Evolutionary conservation across 1,140 invertebrate genomes (phyloP).

Genomic region (Listronotus oregonensis): DNA sequence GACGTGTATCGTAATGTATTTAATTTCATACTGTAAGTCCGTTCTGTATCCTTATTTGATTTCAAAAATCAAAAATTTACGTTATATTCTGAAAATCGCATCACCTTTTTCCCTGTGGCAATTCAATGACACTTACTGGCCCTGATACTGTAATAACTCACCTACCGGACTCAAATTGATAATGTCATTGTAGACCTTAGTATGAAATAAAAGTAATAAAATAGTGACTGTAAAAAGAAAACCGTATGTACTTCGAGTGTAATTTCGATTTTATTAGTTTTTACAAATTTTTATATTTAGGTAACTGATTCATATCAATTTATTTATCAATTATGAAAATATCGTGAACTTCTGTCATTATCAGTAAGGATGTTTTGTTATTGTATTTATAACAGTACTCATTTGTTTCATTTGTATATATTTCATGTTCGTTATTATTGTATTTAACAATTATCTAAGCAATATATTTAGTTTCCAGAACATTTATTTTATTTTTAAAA

Average conservation of each 20-base stretch:
- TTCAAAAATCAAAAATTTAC: no score
- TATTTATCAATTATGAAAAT: slow-evolving; percentile 51
- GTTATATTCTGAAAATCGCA: no score
- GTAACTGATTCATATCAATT: slow-evolving; percentile 55
- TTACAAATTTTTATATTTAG: slow-evolving; percentile 39
- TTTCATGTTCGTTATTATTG: slow-evolving; percentile 34
- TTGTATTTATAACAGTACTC: slow-evolving; percentile 36
- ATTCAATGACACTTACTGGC: no score
- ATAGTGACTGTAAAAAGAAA: no score
- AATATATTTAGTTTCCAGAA: slow-evolving; percentile 48
- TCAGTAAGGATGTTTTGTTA: slow-evolving; percentile 45
- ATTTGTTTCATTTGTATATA: slow-evolving; percentile 40
- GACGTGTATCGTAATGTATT: no score
- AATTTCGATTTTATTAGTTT: slow-evolving; percentile 18
- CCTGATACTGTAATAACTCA: no score
- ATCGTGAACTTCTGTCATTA: slow-evolving; percentile 33
- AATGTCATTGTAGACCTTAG: no score
- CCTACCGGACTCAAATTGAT: no score
- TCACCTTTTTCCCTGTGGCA: no score
- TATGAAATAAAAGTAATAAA: no score
- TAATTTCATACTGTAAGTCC: no score
- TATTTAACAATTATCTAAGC: slow-evolving; percentile 43
- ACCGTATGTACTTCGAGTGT: slow-evolving; percentile 26
- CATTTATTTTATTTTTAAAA: neutral
- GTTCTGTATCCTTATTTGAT: no score